Conservation (phyloP, 2,113 vertebrate genomes). For the human region GRCh38 chr13:37569501-37570000, state of each 20-base stretch:
- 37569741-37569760: constrained; percentile 87
- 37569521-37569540: not conserved
- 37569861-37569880: not conserved
- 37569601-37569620: not conserved
- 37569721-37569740: constrained; percentile 55
- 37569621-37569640: constrained; percentile 28
- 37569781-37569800: constrained; percentile 82
- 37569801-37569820: constrained; percentile 87
- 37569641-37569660: not conserved
- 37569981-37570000: not conserved
- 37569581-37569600: not conserved
- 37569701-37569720: not conserved
- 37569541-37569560: constrained; percentile 4
- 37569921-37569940: not conserved
- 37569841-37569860: not conserved
- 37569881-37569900: not conserved
- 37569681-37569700: not conserved
- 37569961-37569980: not conserved
- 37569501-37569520: not conserved
- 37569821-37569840: constrained; percentile 72
- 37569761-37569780: constrained; percentile 84
- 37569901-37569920: not conserved
- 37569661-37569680: not conserved
- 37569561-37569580: not conserved
- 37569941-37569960: not conserved